Base-by-base conservation (phyloP, 2,888 invertebrate species). In the Euphydryas editha region DNA sequence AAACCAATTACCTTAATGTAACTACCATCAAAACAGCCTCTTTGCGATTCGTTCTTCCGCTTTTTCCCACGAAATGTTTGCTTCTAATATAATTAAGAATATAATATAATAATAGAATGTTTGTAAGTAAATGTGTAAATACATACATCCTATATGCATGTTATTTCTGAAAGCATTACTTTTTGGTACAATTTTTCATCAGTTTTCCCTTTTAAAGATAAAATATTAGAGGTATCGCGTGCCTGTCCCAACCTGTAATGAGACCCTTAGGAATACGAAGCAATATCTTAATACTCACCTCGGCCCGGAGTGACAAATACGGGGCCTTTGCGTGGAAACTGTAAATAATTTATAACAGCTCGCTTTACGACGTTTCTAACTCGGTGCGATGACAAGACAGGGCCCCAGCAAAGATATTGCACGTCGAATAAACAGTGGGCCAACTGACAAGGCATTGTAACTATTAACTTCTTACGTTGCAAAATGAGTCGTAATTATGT, bases 201-300 rank as follows among this genome's bases (percentile, higher is more conserved):
- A 58, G 54, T 13, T 36, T 62, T 65, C 37, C 59, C 65, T 65
- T 65, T 79, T 86, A 85, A 85, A 82, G 82, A 87, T 90, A 84
- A 91, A 87, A 90, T 89, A 90, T 91, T 85, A 81, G 81, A 83
- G 82, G 86, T 84, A 86, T 86, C 83, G 81, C 78, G 81, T 81
- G 78, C 82, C 80, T 83, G 78, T 84, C 82, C 83, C 81, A 75
- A 79, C 80, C 78, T 75, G 82, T 92, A 90, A 92, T 88, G 92
- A 92, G 90, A 77, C 92, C 89, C 90, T 74, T 75, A 84, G 90
- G 92, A 88, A 87, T 88, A 88, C 84, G 83, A 82, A 86, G 90
- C 89, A 92, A 92, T 92, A 90, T 91, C 92, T 88, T 92, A 91
- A 91, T 90, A 92, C 85, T 84, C 79, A 82, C 84, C 87, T 81